phyloP scores from a whole-genome alignment of 2,113 vertebrate genomes.

The Lanius collurio region DNA sequence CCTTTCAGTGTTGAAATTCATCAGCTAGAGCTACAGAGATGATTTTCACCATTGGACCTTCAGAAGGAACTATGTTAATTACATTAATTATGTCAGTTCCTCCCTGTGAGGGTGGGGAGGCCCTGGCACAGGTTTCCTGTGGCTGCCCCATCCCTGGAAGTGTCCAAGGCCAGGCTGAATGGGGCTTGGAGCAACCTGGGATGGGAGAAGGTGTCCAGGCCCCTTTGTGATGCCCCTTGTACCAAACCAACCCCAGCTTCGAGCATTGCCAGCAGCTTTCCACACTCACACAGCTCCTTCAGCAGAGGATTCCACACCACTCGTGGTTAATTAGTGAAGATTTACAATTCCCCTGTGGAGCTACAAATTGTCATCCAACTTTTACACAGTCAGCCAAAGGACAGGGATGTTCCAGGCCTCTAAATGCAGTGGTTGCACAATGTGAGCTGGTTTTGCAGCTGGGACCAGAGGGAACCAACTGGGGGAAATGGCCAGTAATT shows the following conservation, averaged over 20 bases:
- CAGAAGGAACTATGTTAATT: background rate
- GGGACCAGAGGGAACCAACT: background rate
- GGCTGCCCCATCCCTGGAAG: background rate
- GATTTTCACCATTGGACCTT: background rate
- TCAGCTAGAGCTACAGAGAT: background rate
- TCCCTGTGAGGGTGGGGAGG: background rate
- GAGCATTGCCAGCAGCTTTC: background rate
- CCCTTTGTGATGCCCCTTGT: background rate
- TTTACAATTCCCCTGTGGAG: background rate
- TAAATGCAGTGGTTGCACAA: background rate
- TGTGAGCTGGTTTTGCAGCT: background rate
- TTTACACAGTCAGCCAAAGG: background rate
- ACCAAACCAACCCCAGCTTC: background rate
- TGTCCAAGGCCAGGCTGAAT: background rate
- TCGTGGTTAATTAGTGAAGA: background rate
- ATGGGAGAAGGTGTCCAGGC: background rate
- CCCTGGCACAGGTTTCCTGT: background rate
- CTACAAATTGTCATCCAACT: background rate
- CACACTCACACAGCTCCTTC: background rate
- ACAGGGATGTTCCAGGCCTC: background rate
- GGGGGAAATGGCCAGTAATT: background rate
- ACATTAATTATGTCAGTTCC: background rate
- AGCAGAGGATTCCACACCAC: background rate
- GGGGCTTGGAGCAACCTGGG: background rate
- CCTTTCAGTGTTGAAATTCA: background rate